A percentile compares a stretch with the other conserved stretches of the same genome.
phyloP scores from a whole-genome alignment of 2,888 invertebrate genomes.

The Adelphocoris suturalis region DNA sequence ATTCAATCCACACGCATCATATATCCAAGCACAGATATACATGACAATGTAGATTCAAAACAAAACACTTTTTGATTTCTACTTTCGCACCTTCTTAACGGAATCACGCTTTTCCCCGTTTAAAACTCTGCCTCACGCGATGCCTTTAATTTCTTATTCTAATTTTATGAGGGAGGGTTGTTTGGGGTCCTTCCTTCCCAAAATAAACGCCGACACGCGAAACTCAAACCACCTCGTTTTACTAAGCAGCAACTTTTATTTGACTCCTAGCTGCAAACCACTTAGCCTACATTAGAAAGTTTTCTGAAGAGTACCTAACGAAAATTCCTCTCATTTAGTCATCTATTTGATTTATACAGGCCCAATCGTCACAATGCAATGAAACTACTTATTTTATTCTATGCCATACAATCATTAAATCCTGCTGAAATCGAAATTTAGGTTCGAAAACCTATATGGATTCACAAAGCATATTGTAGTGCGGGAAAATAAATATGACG shows the following conservation, averaged over 20 bases:
- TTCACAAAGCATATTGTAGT: too few species aligned
- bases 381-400: too few species aligned
- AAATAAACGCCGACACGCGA: constrained; percentile 50
- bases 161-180: constrained; percentile 37
- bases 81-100: background rate
- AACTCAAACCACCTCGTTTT: constrained; percentile 27
- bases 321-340: too few species aligned
- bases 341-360: too few species aligned
- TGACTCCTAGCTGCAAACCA: background rate
- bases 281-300: background rate
- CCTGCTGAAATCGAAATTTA: too few species aligned
- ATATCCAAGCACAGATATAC: too few species aligned
- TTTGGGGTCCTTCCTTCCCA: constrained; percentile 18
- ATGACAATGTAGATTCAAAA: background rate
- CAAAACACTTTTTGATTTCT: background rate
- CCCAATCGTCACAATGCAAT: too few species aligned
- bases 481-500: too few species aligned
- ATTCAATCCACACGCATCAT: too few species aligned
- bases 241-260: background rate
- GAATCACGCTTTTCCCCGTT: background rate
- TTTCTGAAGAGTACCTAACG: too few species aligned
- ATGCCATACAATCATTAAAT: too few species aligned
- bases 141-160: constrained; percentile 47
- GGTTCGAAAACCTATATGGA: too few species aligned
- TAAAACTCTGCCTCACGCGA: constrained; percentile 2